A percentile compares a stretch with the other conserved stretches of the same genome.
phyloP scores from a whole-genome alignment of 1,140 invertebrate species.

The Lanistes nyassanus region DNA sequence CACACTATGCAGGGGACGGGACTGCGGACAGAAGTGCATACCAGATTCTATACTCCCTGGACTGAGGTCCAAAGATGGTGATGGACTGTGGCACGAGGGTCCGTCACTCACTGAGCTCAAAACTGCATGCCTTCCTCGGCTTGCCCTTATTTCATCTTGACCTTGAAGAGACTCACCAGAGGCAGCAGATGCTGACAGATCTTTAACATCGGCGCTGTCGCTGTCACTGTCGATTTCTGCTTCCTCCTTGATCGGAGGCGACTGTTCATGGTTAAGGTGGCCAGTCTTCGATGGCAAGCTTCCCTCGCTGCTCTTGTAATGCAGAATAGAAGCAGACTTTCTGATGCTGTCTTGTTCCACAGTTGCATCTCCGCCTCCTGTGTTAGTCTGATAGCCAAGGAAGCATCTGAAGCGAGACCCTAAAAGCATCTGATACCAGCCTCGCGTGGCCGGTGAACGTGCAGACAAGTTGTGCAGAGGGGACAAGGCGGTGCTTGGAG shows the following conservation, averaged over 20 bases:
- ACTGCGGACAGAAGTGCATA: neutral
- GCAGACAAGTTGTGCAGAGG: neutral
- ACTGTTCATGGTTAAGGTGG: neutral
- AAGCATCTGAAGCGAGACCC: conserved; percentile 7
- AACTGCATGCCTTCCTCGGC: neutral
- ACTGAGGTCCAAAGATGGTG: neutral
- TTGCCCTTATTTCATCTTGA: neutral
- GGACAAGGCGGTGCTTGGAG: conserved; percentile 10
- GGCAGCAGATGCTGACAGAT: neutral
- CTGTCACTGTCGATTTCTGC: neutral
- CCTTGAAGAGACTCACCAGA: neutral
- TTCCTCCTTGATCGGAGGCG: conserved; percentile 19
- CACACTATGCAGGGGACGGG: neutral
- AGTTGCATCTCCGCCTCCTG: no score
- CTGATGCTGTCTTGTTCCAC: neutral
- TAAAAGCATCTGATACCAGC: neutral
- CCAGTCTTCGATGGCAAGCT: neutral
- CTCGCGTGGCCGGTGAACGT: no score
- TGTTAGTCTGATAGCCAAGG: neutral
- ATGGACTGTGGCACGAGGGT: neutral
- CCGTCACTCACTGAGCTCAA: conserved; percentile 6
- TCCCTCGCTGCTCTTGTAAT: conserved; percentile 4
- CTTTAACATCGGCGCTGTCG: neutral
- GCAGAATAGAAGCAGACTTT: conserved; percentile 13
- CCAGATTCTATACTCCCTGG: neutral